A percentile compares a stretch with the other conserved stretches of the same genome.
Conservation (phyloP, 1,140 invertebrate species). For the Stegodyphus dumicola region DNA sequence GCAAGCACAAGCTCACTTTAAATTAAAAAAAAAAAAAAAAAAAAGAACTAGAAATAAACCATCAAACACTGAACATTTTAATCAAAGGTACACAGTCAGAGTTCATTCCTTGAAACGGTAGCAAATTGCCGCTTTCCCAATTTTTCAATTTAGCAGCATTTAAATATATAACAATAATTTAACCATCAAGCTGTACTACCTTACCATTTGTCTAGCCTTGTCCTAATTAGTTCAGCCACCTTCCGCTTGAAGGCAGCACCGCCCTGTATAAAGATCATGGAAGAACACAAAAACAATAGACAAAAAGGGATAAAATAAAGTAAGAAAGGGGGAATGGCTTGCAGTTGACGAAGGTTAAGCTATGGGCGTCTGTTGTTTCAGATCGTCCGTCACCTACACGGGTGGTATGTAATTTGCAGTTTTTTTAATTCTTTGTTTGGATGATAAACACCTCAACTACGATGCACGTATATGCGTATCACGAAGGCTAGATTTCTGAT, state of each 20-base stretch:
- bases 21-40: too few relatives aligned
- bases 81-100: too few relatives aligned
- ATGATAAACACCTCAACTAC: background rate
- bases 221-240: conserved; percentile 13
- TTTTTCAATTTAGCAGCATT: too few relatives aligned
- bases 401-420: conserved; percentile 1
- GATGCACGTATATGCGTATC: background rate
- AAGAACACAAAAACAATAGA: background rate
- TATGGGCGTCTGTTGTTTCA: conserved; percentile 21
- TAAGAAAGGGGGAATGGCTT: conserved; percentile 7
- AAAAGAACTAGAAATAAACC: too few relatives aligned
- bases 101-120: too few relatives aligned
- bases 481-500: background rate
- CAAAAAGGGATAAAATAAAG: background rate
- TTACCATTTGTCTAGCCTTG: background rate
- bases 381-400: background rate
- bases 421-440: background rate
- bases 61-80: too few relatives aligned
- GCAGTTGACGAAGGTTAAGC: conserved; percentile 28
- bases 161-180: background rate
- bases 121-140: too few relatives aligned
- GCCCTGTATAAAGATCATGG: conserved; percentile 3
- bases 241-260: conserved; percentile 21
- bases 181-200: background rate
- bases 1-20: too few relatives aligned